A percentile compares a stretch with the other conserved stretches of the same genome.
These are phyloP conservation scores for Brachylomia viminalis DNA, from an alignment of 2,888 invertebrate species.

Conservation along the genomic window DNA sequence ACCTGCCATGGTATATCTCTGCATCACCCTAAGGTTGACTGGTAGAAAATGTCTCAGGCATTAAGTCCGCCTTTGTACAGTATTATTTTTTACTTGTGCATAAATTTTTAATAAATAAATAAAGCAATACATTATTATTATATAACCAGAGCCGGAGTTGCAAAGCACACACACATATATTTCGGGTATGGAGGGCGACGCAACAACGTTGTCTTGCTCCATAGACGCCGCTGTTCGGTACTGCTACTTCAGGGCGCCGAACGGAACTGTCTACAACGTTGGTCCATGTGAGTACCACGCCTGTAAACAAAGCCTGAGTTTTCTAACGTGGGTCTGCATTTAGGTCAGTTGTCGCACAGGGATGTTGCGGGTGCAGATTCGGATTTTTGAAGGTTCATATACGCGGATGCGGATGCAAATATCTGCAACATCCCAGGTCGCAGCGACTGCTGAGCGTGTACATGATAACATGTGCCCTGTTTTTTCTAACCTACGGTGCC, in stretches of 20 bases:
- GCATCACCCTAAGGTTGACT: no score
- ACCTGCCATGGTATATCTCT: no score
- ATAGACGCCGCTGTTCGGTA: conserved; percentile 77
- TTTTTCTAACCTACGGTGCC: not conserved
- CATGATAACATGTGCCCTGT: not conserved
- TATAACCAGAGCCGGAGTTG: conserved; percentile 76
- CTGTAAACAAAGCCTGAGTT: not conserved
- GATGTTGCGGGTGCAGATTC: no score
- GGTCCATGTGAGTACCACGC: conserved; percentile 75
- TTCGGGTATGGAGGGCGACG: conserved; percentile 66
- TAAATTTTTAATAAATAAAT: no score
- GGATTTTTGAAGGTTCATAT: no score
- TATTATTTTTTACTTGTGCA: no score
- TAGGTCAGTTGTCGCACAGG: not conserved
- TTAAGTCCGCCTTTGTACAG: no score
- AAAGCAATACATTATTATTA: not conserved
- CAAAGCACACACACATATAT: no score
- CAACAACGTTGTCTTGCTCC: conserved; percentile 78
- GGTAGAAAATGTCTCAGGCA: no score
- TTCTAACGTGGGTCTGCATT: not conserved
- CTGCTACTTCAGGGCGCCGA: conserved; percentile 83
- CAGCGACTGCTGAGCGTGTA: not conserved
- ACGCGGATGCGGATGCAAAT: no score
- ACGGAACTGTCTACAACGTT: conserved; percentile 81
- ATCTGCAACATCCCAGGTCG: no score